phyloP scores from a whole-genome alignment of 1,140 invertebrate species.

The Trachymyrmex septentrionalis region DNA sequence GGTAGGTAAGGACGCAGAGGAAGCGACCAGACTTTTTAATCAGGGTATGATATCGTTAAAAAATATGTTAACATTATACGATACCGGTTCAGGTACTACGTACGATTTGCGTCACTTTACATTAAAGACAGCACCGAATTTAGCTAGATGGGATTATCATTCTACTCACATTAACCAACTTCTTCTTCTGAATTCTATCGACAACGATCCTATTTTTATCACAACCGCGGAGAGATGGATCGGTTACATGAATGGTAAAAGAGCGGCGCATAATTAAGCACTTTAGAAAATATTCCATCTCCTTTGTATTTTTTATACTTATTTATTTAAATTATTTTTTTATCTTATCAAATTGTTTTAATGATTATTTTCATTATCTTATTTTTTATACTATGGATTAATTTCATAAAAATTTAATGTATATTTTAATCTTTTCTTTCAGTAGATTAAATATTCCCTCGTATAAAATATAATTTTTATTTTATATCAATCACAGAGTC shows the following conservation, averaged over 20 bases:
- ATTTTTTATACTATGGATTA: background rate
- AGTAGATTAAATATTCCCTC: background rate
- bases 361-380: background rate
- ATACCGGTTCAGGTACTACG: conserved; percentile 98
- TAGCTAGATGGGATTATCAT: conserved; percentile 98
- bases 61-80: conserved; percentile 95
- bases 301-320: background rate
- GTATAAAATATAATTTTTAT: conserved; percentile 29
- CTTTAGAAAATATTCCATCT: background rate
- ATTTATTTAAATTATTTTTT: conserved; percentile 37
- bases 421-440: background rate
- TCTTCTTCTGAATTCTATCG: conserved; percentile 95
- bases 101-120: conserved; percentile 98
- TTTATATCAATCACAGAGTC: background rate
- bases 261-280: conserved; percentile 95
- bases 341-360: background rate
- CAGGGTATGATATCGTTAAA: conserved; percentile 96
- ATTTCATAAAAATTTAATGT: background rate
- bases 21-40: conserved; percentile 92
- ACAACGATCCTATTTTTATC: conserved; percentile 93
- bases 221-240: conserved; percentile 97
- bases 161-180: conserved; percentile 99
- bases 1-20: conserved; percentile 86
- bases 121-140: conserved; percentile 95
- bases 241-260: conserved; percentile 98